Evolutionary conservation across 2,797 vertebrate genomes (phyloP).

Genomic region (Onychomys torridus): DNA sequence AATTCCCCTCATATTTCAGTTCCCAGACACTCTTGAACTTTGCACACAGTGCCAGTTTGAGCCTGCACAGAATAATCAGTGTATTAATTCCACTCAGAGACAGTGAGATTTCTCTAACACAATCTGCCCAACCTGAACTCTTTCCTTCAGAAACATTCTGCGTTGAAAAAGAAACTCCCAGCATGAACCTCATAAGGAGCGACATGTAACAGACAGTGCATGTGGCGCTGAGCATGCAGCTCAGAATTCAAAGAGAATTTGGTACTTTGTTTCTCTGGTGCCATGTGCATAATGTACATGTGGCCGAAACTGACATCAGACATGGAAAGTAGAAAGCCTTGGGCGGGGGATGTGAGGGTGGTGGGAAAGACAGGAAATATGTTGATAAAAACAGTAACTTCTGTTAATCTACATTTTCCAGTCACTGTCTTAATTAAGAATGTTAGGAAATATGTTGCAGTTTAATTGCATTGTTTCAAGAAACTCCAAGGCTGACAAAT

Average conservation of each 20-base stretch:
- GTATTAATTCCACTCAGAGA: slow-evolving; percentile 76
- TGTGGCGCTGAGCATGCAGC: slow-evolving; percentile 87
- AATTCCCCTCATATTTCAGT: slow-evolving; percentile 61
- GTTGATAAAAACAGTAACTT: slow-evolving; percentile 88
- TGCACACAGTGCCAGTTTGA: slow-evolving; percentile 73
- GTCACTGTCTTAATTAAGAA: slow-evolving; percentile 87
- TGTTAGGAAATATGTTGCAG: slow-evolving; percentile 83
- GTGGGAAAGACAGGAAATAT: slow-evolving; percentile 79
- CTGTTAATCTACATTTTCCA: slow-evolving; percentile 88
- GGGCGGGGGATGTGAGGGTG: slow-evolving; percentile 54
- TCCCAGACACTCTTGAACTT: slow-evolving; percentile 74
- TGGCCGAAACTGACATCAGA: slow-evolving; percentile 87
- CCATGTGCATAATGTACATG: slow-evolving; percentile 88
- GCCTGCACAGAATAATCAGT: slow-evolving; percentile 76
- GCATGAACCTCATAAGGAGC: slow-evolving; percentile 87
- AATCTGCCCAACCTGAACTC: slow-evolving; percentile 86
- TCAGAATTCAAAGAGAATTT: slow-evolving; percentile 85
- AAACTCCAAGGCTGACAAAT: slow-evolving; percentile 79
- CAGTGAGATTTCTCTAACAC: slow-evolving; percentile 81
- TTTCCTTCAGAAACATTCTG: slow-evolving; percentile 86
- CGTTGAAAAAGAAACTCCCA: slow-evolving; percentile 89
- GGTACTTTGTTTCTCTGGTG: slow-evolving; percentile 86
- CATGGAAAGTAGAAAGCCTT: slow-evolving; percentile 79
- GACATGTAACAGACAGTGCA: slow-evolving; percentile 90
- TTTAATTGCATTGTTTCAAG: slow-evolving; percentile 87